Evolutionary conservation across 1,140 invertebrate species (phyloP), one percentile per base, ranked within the genome.

Genomic region (Oscheius sp.): DNA sequence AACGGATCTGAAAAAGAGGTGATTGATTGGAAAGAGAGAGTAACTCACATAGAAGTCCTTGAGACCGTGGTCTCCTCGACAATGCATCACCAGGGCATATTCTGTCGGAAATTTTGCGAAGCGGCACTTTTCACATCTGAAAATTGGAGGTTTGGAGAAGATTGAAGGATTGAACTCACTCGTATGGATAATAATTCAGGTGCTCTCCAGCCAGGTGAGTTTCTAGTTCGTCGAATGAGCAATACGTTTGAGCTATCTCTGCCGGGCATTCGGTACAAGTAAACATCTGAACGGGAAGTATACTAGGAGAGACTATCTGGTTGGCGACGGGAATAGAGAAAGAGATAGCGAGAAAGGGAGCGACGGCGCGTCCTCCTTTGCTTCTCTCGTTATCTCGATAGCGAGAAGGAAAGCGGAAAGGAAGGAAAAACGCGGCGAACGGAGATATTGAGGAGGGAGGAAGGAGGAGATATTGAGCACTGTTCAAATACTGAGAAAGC

Each of bases 51-150:
- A 77, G 29, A 78, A 77, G n/a, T 77, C 76, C 4, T 31, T 26
- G 18, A 74, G 20, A 18, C 69, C 64, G 65, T 77, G 76, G 32
- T 78, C 76, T 4, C 61, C 62, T n/a, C 58, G 31, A 49, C 76
- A 77, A 31, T 77, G 76, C 3, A 28, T 63, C n/a, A 46, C 46
- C 10, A 78, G 46, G 23, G 76, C 76, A 29, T 32, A 77, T 55
- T 78, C 76, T 2, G 76, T 77, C 2, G 76, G 68, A 46, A 77
- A 77, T 55, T 73, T 78, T 1, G 76, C 76, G 36, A 74, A 77
- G 18, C 61, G 58, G 45, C 76, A 77, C 49, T 72, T 77, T 42
- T 77, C 76, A 38, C 76, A 77, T 68, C 76, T 76, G n/a, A 34
- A 67, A 78, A 42, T 28, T 35, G 23, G 62, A 67, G 42, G 49